phyloP scores from a whole-genome alignment of 2,797 vertebrate genomes.

The Cuculus canorus region DNA sequence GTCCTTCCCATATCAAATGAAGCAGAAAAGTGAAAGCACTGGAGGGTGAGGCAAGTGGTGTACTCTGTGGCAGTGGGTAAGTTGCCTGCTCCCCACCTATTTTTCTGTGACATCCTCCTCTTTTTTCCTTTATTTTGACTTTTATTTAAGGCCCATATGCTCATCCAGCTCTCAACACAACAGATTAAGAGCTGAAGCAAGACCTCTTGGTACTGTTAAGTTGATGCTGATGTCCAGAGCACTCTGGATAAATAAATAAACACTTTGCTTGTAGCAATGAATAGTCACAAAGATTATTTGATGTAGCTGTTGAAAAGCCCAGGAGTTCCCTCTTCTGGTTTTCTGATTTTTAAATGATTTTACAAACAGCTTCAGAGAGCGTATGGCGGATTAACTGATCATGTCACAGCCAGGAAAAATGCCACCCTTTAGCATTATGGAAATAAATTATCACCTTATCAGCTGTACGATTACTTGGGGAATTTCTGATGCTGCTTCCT shows the following conservation, averaged over 20 bases:
- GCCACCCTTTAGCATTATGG: not conserved
- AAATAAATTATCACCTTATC: not conserved
- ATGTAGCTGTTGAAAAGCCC: not conserved
- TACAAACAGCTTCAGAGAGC: not conserved
- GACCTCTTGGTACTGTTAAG: not conserved
- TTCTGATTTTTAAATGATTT: not conserved
- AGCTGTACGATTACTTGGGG: not conserved
- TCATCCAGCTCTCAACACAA: not conserved
- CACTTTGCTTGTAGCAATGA: not conserved
- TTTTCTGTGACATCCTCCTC: not conserved
- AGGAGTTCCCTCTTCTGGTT: not conserved
- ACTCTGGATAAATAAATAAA: not conserved
- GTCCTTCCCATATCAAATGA: not conserved
- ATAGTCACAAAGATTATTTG: slow-evolving; percentile 2
- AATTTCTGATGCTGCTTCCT: not conserved
- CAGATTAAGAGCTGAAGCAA: not conserved
- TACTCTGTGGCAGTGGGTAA: not conserved
- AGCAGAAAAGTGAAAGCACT: not conserved
- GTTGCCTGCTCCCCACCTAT: fast-evolving
- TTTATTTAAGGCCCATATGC: not conserved
- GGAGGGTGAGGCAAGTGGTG: not conserved
- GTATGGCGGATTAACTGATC: not conserved
- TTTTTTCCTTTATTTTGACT: not conserved
- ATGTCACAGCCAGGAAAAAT: not conserved
- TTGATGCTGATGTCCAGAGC: not conserved